phyloP scores from a whole-genome alignment of 1,140 invertebrate genomes.

The Polyergus mexicanus region DNA sequence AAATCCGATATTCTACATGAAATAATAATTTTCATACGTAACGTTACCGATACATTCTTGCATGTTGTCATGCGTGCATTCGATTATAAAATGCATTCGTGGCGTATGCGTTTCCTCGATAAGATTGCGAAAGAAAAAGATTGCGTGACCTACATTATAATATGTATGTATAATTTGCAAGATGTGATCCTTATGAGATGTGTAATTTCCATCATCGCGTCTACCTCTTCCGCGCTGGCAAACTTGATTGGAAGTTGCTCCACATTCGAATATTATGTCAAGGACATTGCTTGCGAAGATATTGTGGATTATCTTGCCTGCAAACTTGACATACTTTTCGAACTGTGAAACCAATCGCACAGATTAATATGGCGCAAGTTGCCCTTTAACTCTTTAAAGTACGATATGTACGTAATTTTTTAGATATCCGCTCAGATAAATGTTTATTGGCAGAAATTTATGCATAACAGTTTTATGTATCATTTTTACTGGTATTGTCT shows the following conservation, averaged over 20 bases:
- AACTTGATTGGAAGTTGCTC: slow-evolving; percentile 40
- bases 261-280: slow-evolving; percentile 67
- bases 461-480: not conserved
- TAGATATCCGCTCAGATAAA: not conserved
- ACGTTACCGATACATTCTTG: not conserved
- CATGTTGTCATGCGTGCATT: not conserved
- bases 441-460: not conserved
- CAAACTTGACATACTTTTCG: slow-evolving; percentile 50
- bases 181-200: not conserved
- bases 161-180: not conserved
- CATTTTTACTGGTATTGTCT: not conserved
- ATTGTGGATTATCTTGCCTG: slow-evolving; percentile 14
- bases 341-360: not conserved
- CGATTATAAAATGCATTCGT: slow-evolving; percentile 5
- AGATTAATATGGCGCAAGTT: not conserved
- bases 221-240: slow-evolving; percentile 2
- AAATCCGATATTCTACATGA: slow-evolving; percentile 22
- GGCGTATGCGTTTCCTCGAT: not conserved
- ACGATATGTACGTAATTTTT: not conserved
- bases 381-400: not conserved
- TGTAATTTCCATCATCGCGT: slow-evolving; percentile 8
- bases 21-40: slow-evolving; percentile 44
- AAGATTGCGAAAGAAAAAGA: slow-evolving; percentile 36
- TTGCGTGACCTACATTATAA: slow-evolving; percentile 12
- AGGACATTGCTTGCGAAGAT: slow-evolving; percentile 46